phyloP scores from a whole-genome alignment of 2,113 vertebrate species.

The Xenus cinereus region DNA sequence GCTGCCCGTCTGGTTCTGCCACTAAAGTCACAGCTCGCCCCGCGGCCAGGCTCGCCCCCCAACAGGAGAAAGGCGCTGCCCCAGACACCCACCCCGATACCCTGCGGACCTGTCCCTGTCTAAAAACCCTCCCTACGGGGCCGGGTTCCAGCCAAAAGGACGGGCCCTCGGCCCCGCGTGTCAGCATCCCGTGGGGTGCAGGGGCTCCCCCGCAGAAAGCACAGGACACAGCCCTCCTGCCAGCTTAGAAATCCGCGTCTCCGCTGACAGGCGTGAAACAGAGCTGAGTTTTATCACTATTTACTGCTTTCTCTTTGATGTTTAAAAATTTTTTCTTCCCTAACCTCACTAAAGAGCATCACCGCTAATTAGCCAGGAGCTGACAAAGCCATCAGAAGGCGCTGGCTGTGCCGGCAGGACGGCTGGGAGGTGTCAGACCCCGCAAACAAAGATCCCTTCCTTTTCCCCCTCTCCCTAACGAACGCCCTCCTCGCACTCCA shows the following conservation, averaged over 20 bases:
- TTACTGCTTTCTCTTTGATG: conserved; percentile 42
- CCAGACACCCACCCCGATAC: not conserved
- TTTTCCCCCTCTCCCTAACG: not conserved
- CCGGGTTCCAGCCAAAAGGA: not conserved
- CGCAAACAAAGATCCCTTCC: conserved; percentile 47
- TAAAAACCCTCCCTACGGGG: not conserved
- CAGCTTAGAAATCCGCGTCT: not conserved
- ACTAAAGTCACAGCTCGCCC: not conserved
- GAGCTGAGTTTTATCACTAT: not conserved
- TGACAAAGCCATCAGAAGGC: conserved; percentile 56
- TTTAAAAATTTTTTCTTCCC: not conserved
- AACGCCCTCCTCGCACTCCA: not conserved
- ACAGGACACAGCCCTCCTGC: not conserved
- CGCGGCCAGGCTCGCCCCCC: not conserved
- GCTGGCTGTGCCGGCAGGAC: conserved; percentile 28
- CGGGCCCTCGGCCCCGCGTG: fast-evolving
- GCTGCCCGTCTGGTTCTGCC: not conserved
- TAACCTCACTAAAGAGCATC: conserved; percentile 19
- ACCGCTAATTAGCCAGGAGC: conserved; percentile 51
- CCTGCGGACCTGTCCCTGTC: not conserved
- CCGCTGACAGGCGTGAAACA: not conserved
- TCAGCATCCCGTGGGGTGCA: fast-evolving
- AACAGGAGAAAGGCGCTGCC: not conserved
- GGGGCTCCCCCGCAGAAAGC: not conserved
- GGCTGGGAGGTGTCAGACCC: conserved; percentile 59